Evolutionary conservation across 2,797 vertebrate genomes (phyloP), one percentile per base, ranked within the genome.

Genomic region (Natrix natrix): DNA sequence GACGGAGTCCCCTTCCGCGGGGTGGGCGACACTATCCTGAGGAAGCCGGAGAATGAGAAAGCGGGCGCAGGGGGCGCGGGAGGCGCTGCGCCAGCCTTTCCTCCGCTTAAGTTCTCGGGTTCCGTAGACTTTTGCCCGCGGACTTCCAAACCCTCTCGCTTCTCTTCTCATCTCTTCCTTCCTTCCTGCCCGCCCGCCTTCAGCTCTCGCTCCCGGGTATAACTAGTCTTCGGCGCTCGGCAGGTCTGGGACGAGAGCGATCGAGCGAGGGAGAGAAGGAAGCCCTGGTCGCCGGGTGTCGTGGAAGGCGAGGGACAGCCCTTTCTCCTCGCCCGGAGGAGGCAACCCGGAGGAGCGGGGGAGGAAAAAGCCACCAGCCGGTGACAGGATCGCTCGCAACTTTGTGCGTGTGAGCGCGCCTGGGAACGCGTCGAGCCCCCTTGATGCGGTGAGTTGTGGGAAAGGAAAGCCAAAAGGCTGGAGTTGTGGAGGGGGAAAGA

Each of bases 391-490:
- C 74, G 37, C 20, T 83, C 74, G 60, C 60, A 60, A 61, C 61
- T 93, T 90, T 37, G 69, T n/a, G 12, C 14, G 87, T n/a, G 48
- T 4, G 61, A 4, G 61, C 61, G 61, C 26, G 61, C 26, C 3
- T 24, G 91, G 57, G n/a, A 60, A n/a, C 12, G 43, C 87, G n/a
- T 3, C 28, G 10, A 37, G 87, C 56, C n/a, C 28, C 16, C 56
- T 7, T 5, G 13, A 16, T 14, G 89, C 88, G 93, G 91, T 93
- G 93, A 93, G 93, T 88, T n/a, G 52, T 16, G 83, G 78, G 10
- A n/a, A 83, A n/a, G 54, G 26, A 61, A 43, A 86, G 17, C 6
- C 22, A 12, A 61, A n/a, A 2, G 13, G 66, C 17, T 26, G 24
- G 13, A 26, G 17, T 54, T 17, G 48, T 12, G 61, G n/a, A 10